These are phyloP conservation scores for Clarias fuscus DNA, from an alignment of 2,797 vertebrate species.

Conservation along the genomic window DNA sequence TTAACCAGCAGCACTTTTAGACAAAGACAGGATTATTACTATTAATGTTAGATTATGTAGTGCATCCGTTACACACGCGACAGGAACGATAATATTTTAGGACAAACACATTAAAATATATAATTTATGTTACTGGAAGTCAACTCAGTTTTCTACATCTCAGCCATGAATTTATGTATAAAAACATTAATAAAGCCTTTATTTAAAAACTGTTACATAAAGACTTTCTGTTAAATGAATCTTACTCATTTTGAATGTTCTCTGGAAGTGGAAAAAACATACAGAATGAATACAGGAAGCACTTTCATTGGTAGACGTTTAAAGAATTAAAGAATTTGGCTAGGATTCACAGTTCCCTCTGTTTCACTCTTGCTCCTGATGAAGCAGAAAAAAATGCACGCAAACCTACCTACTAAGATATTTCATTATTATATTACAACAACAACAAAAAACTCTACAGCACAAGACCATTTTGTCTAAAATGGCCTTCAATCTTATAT, in stretches of 20 bases:
- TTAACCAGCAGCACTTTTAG: neutral
- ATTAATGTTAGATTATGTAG: neutral
- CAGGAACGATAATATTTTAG: neutral
- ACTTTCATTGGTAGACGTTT: neutral
- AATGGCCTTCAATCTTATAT: neutral
- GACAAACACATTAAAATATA: neutral
- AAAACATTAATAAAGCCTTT: neutral
- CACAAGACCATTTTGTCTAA: too few relatives aligned
- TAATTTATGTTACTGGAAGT: neutral
- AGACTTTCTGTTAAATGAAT: neutral
- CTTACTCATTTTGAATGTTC: neutral
- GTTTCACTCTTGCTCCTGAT: neutral
- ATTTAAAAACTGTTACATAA: neutral
- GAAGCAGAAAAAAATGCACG: neutral
- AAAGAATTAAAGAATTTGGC: neutral
- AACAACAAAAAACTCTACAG: neutral
- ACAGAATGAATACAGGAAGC: neutral
- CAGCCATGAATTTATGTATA: neutral
- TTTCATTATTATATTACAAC: neutral
- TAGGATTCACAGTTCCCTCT: neutral
- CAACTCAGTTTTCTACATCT: neutral
- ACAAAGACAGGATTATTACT: neutral
- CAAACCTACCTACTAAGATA: neutral
- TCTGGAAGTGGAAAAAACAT: neutral
- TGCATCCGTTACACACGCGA: neutral